Evolutionary conservation across 2,113 vertebrate genomes (phyloP), one percentile per base, ranked within the genome.

Genomic region (Phalacrocorax brasilianus): DNA sequence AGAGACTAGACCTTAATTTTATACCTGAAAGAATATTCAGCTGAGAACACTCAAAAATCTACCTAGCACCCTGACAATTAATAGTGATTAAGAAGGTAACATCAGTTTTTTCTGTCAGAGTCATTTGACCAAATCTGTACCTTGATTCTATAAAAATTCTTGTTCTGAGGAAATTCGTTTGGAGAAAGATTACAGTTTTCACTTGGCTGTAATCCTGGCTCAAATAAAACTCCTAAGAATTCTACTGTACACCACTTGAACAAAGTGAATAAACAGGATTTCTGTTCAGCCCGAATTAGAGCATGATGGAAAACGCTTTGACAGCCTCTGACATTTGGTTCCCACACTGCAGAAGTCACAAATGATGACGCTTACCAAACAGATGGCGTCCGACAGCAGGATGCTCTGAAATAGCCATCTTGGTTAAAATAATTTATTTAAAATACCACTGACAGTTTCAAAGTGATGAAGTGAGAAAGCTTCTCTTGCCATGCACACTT

Each of bases 331-430:
- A 97, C 93, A 95, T 95, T 96, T 95, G 94, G 75, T 88, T 97
- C 95, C 95, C 82, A 93, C 94, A 91, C 93, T 91, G 91, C 84
- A 95, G 95, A 97, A 97, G 71, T 89, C 95, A 97, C 81, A 91
- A 94, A 93, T 32, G 66, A 93, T 95, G 91, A 93, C 77, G 84
- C 42, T 96, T 88, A 89, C 80, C 80, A 93, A 93, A 87, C 96
- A 97, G 93, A 97, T 97, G 97, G 97, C 73, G 58, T 96, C 95
- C 85, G 20, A 95, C 95, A 96, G 94, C 95, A 97, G 93, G 93
- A 94, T 91, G 90, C 91, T 95, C 94, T 3, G 14, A 96, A 94
- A 97, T 95, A 95, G 94, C 88, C 96, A 93, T 83, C 76, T 80
- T 85, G 63, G 74, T 76, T 81, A 95, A 95, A 97, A 96, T 63